These are phyloP conservation scores for Priocnemis perturbator DNA, from an alignment of 2,888 invertebrate species.

Conservation along the genomic window DNA sequence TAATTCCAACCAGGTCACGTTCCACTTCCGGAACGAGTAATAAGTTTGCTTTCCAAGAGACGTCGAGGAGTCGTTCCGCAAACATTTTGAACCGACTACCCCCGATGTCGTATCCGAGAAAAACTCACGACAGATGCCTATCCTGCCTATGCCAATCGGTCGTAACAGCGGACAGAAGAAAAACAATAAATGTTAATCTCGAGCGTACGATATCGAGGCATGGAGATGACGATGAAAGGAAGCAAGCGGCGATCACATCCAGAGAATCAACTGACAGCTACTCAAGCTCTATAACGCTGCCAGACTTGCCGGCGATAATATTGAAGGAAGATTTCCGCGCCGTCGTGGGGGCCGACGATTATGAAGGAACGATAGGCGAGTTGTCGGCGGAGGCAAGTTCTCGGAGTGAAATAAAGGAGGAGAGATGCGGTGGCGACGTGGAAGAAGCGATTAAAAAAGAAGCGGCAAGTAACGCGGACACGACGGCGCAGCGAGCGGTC, in stretches of 20 bases:
- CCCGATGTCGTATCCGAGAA: constrained; percentile 47
- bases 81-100: not conserved
- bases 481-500: not conserved
- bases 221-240: not conserved
- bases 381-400: not conserved
- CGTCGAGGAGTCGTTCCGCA: no score
- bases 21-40: constrained; percentile 39
- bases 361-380: no score
- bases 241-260: not conserved
- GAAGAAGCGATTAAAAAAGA: not conserved
- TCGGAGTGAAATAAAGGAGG: not conserved
- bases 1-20: constrained; percentile 51
- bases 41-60: not conserved
- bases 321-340: not conserved
- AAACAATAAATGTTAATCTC: no score
- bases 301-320: constrained; percentile 15
- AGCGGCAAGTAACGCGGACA: not conserved
- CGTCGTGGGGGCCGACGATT: constrained; percentile 13
- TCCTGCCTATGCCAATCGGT: constrained; percentile 64
- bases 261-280: constrained; percentile 30
- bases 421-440: not conserved
- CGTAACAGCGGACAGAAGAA: not conserved
- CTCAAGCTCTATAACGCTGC: constrained; percentile 33
- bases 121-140: constrained; percentile 64
- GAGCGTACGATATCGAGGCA: no score